Base-by-base conservation (phyloP, 35 echinoderm and acorn worm genomes). In the Holothuria glaberrima region DNA sequence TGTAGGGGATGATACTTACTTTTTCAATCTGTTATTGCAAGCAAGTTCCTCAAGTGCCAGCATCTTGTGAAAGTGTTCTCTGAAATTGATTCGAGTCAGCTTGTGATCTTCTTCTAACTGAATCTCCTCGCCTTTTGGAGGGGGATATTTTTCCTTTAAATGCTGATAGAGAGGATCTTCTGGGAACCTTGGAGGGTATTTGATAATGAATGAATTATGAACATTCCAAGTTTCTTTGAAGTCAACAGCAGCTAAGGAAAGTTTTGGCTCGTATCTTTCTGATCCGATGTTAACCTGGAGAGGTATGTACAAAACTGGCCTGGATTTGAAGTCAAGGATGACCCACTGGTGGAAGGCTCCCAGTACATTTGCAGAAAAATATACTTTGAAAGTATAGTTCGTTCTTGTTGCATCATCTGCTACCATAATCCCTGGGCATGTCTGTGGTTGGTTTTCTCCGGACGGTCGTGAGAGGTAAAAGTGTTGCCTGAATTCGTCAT, bases 331-430 rank as follows among this genome's bases (percentile, higher is more conserved):
- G 86, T 94, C 92, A 71, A 97, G 91, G 38, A 97, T 89, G 17
- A 97, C 89, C 92, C 92, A 94, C 86, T 97, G 95, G 67, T 94
- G 89, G 89, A 97, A 94, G 58, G 57, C 68, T 21, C 96, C 96
- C 35, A 98, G 74, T 87, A 98, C 89, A 4, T 79, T 66, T 12
- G 96, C 92, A 65, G 91, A 83, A 48, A 94, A 98, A 26, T 69
- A 61, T 12, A 98, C 75, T 31, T 71, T 59, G 32, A 98, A 89
- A 28, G 35, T 72, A 68, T 61, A 83, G 21, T 17, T 76, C 21
- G 10, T 76, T 22, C 18, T 45, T 21, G 57, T 36, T 29, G 45
- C 76, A 79, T 80, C 78, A 6, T 54, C 82, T 12, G 92, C 87
- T 46, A 89, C n/a, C 25, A 41, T 33, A 14, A 61, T 94, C 12